Percentiles rank a stretch among this genome's conserved stretches.
These are phyloP conservation scores for Eupithecia insigniata DNA, from an alignment of 2,888 invertebrate genomes.

Conservation along the genomic window DNA sequence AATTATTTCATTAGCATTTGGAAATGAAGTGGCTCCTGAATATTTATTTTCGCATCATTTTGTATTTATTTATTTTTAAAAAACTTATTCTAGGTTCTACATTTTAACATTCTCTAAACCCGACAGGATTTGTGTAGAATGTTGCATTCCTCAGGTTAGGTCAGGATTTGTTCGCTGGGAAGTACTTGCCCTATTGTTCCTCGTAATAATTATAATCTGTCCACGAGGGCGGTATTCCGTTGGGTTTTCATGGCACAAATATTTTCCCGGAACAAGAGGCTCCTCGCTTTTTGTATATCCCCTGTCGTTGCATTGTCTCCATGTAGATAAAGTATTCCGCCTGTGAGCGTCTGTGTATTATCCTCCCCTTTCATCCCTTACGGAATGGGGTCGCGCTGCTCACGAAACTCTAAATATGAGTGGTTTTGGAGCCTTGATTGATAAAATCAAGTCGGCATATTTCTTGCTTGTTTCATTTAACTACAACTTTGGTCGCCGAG, in stretches of 20 bases:
- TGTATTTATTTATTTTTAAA: too few relatives aligned
- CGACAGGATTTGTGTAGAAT: too few relatives aligned
- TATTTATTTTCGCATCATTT: constrained; percentile 30
- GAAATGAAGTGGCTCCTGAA: constrained; percentile 21
- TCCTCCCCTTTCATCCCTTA: constrained; percentile 36
- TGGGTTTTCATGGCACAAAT: constrained; percentile 38
- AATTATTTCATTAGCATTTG: constrained; percentile 24
- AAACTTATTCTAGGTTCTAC: too few relatives aligned
- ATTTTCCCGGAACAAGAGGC: constrained; percentile 44
- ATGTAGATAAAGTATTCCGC: constrained; percentile 40
- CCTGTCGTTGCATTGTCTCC: constrained; percentile 45
- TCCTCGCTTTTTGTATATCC: constrained; percentile 44
- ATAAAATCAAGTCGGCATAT: constrained; percentile 44
- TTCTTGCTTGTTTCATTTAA: constrained; percentile 48
- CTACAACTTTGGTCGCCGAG: constrained; percentile 44
- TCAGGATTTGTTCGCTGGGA: constrained; percentile 15
- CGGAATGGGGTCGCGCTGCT: constrained; percentile 39
- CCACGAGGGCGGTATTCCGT: constrained; percentile 40
- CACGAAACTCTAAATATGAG: constrained; percentile 28
- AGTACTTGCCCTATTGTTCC: constrained; percentile 22
- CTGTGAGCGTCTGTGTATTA: constrained; percentile 44
- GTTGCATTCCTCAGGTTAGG: too few relatives aligned
- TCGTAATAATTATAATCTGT: constrained; percentile 34
- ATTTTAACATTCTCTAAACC: too few relatives aligned
- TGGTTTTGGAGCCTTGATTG: constrained; percentile 38